These are phyloP conservation scores for Chydorus sphaericus DNA, from an alignment of 2,888 invertebrate genomes.

Conservation along the genomic window DNA sequence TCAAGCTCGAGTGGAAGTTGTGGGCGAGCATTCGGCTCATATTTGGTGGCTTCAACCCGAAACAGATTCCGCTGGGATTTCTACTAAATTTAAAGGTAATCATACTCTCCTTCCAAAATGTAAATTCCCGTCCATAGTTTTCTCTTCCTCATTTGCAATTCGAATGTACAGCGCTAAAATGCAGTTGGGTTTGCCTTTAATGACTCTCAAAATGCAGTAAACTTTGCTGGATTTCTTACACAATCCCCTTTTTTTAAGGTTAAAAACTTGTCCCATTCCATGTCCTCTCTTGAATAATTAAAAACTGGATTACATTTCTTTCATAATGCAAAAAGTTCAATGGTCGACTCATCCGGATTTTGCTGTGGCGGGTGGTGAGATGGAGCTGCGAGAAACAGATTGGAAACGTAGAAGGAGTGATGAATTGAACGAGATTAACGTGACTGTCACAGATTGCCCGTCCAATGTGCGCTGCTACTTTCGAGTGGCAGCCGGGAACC, in stretches of 20 bases:
- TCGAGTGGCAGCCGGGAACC: constrained; percentile 79
- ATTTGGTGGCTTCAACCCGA: constrained; percentile 54
- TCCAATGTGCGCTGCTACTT: constrained; percentile 78
- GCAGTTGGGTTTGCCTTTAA: too few relatives aligned
- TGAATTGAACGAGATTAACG: constrained; percentile 46
- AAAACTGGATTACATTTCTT: too few relatives aligned
- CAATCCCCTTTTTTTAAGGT: too few relatives aligned
- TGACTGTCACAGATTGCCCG: constrained; percentile 54
- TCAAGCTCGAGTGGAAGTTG: constrained; percentile 55
- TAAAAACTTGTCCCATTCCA: too few relatives aligned
- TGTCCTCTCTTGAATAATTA: too few relatives aligned
- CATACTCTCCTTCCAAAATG: too few relatives aligned
- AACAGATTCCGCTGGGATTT: constrained; percentile 54
- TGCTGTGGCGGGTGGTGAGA: constrained; percentile 59
- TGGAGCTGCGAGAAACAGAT: constrained; percentile 41
- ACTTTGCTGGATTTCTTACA: too few relatives aligned
- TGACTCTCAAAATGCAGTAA: too few relatives aligned
- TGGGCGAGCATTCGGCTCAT: constrained; percentile 48
- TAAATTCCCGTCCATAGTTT: too few relatives aligned
- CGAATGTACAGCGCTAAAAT: too few relatives aligned
- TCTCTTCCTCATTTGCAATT: too few relatives aligned
- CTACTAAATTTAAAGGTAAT: constrained; percentile 80
- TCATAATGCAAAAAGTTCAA: constrained; percentile 54
- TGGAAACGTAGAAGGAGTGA: neutral
- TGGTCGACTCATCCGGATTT: constrained; percentile 84